A percentile compares a stretch with the other conserved stretches of the same genome.
Evolutionary conservation across 2,888 invertebrate genomes (phyloP).

Genomic region (Baccha elongata): DNA sequence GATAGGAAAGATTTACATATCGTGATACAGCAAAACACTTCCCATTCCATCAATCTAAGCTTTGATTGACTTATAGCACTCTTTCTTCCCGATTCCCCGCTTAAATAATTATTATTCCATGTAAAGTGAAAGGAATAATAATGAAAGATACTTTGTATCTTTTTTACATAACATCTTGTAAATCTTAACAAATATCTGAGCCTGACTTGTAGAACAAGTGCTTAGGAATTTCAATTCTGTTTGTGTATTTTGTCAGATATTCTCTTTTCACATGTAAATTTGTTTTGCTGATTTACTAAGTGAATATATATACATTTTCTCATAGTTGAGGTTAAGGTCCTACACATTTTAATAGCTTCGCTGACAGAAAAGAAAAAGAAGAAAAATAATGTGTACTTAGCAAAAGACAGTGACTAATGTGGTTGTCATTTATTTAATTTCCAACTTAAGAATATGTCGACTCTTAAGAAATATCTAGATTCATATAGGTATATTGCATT

Average conservation of each 20-base stretch:
- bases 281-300: constrained; percentile 34
- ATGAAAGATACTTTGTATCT: no score
- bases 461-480: not conserved
- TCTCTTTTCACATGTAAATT: constrained; percentile 39
- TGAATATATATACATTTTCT: not conserved
- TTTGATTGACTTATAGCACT: no score
- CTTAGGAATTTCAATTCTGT: constrained; percentile 23
- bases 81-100: no score
- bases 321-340: constrained; percentile 16
- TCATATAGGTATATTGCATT: not conserved
- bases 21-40: no score
- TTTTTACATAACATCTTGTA: no score
- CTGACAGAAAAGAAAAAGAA: not conserved
- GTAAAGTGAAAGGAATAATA: no score
- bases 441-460: constrained; percentile 5
- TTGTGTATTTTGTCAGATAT: not conserved
- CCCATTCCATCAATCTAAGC: no score
- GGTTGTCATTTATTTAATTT: constrained; percentile 36
- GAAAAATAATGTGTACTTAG: constrained; percentile 17
- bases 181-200: not conserved
- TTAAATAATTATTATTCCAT: no score
- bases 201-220: constrained; percentile 10
- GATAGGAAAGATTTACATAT: no score
- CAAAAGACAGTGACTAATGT: constrained; percentile 52
- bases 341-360: not conserved